These are phyloP conservation scores for Psilopogon haemacephalus DNA, from an alignment of 2,113 vertebrate genomes.

Conservation along the genomic window DNA sequence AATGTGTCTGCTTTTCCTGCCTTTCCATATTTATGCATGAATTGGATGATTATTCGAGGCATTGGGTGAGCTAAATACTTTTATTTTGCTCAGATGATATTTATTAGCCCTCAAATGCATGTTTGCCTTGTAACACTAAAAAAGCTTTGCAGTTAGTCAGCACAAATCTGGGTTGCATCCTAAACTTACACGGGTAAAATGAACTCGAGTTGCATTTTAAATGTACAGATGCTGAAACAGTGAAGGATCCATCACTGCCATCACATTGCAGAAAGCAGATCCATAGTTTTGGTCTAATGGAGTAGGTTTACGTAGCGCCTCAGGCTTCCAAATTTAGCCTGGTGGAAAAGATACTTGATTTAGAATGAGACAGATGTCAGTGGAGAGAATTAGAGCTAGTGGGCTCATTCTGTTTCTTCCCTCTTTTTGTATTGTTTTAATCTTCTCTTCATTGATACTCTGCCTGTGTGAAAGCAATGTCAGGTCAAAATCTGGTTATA, in stretches of 20 bases:
- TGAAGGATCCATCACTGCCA: background rate
- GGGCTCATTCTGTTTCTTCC: background rate
- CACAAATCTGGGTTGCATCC: background rate
- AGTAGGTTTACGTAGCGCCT: background rate
- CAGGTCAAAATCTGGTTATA: background rate
- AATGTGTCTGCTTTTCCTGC: conserved; percentile 24
- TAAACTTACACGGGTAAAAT: background rate
- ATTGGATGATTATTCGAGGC: conserved; percentile 18
- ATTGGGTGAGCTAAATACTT: conserved; percentile 9
- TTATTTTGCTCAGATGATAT: conserved; percentile 45
- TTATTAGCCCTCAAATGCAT: conserved; percentile 27
- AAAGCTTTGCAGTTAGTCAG: background rate
- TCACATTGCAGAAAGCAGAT: background rate
- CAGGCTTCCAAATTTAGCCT: background rate
- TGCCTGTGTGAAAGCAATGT: background rate
- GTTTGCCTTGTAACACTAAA: conserved; percentile 13
- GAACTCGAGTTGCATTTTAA: background rate
- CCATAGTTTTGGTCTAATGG: background rate
- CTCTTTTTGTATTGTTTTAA: background rate
- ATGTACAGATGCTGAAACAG: background rate
- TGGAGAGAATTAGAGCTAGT: background rate
- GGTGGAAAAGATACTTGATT: background rate
- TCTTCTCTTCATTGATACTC: background rate
- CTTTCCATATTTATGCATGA: conserved; percentile 30
- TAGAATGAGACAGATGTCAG: conserved; percentile 25